Evolutionary conservation across 2,888 invertebrate species (phyloP), one percentile per base, ranked within the genome.

Genomic region (Diaperis boleti): DNA sequence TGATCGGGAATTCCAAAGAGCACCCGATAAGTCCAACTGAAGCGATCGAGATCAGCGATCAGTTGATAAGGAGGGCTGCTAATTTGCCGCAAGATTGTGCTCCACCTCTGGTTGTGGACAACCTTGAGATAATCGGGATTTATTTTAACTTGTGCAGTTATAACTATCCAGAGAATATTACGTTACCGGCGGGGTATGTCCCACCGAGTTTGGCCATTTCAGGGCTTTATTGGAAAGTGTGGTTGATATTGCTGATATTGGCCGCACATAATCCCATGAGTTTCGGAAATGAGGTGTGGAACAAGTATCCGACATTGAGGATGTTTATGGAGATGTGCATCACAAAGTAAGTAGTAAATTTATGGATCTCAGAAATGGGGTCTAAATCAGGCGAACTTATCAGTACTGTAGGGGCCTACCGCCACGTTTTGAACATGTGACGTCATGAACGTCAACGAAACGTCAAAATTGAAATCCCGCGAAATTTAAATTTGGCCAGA

Each of bases 321-420:
- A 90, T 91, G 74, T 85, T 98, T 68, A 96, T 98, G 87, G 97
- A 98, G 84, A 95, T 95, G 90, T 95, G 95, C 74, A 98, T 98
- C 78, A 98, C 97, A 6, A 95, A 93, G 90, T 92, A 77, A 83
- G 85, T 83, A 33, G 42, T n/a, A n/a, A n/a, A n/a, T n/a, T n/a
- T n/a, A n/a, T n/a, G n/a, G n/a, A n/a, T n/a, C n/a, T n/a, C n/a
- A n/a, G n/a, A n/a, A n/a, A n/a, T n/a, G n/a, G n/a, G n/a, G n/a
- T n/a, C n/a, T n/a, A n/a, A n/a, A n/a, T n/a, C n/a, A n/a, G n/a
- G n/a, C n/a, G n/a, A n/a, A n/a, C n/a, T n/a, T n/a, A n/a, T n/a
- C n/a, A n/a, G n/a, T n/a, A n/a, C n/a, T n/a, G n/a, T n/a, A n/a
- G n/a, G n/a, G n/a, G n/a, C n/a, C n/a, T n/a, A n/a, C n/a, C n/a